Base-by-base conservation (phyloP, 1,140 invertebrate species). In the Cheumatopsyche charites region DNA sequence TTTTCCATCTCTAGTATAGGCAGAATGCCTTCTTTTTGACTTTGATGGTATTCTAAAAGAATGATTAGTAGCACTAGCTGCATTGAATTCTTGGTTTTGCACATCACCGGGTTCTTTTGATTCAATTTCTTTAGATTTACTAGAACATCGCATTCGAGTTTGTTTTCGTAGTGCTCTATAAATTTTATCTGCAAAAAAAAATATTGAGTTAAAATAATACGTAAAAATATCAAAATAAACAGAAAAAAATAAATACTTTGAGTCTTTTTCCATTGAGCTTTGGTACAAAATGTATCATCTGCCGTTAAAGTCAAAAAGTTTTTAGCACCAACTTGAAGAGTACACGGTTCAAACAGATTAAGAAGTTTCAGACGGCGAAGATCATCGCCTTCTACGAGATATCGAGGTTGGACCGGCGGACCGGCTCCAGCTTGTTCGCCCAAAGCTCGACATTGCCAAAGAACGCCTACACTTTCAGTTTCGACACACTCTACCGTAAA, bases 291-390 rank as follows among this genome's bases (percentile, higher is more conserved):
- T 11, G 79, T 83, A 80, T 88, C 87, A 70, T 84, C 82, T 17
- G 82, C 78, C 6, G 80, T 80, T 75, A 87, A 84, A 68, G 83
- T 87, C 67, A 88, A 81, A 79, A 87, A 88, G 73, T 91, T 92
- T 72, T 92, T 86, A 83, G 96, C 94, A 52, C 93, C 94, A 42
- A 96, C 90, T 85, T 96, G 94, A 52, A 94, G 85, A 52, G 92
- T 93, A 79, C 93, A 95, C n/a, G 93, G 90, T 77, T 94, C 91
- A 78, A 95, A 96, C 19, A 94, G 89, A 79, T 95, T 94, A 23
- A 96, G 82, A 55, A 91, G 84, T 77, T 92, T 91, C 0, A 96
- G 79, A 73, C 91, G 90, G 75, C 89, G 89, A 11, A 94, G 82
- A 77, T 94, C 90, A 36, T 93, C 90, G 63, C 90, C 83, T 75